These are phyloP conservation scores for Tenthredo livida DNA, from an alignment of 2,888 invertebrate species.

Conservation along the genomic window DNA sequence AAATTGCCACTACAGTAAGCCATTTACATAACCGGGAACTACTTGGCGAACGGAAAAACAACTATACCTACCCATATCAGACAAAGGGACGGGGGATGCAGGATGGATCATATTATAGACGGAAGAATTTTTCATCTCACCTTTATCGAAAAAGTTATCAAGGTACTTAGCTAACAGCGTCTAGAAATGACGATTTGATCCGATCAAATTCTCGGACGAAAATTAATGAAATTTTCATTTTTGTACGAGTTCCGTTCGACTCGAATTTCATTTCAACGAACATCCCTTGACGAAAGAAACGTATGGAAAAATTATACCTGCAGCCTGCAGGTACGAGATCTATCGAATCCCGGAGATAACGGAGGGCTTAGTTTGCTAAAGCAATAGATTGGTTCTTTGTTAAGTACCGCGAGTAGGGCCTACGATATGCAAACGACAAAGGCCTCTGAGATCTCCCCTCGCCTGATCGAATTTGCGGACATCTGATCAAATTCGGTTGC, in stretches of 20 bases:
- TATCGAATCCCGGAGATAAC: background rate
- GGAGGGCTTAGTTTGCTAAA: conserved; percentile 30
- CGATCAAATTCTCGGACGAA: background rate
- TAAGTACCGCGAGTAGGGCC: conserved; percentile 33
- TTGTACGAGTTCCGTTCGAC: background rate
- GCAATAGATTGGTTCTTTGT: conserved; percentile 51
- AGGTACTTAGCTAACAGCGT: background rate
- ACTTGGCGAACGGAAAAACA: background rate
- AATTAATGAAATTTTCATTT: background rate
- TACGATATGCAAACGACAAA: conserved; percentile 55
- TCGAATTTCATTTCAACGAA: background rate
- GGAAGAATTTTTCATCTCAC: background rate
- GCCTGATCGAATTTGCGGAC: conserved; percentile 53
- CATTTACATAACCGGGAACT: conserved; percentile 6
- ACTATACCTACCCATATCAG: background rate
- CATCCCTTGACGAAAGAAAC: background rate
- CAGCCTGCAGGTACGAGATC: background rate
- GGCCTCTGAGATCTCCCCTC: conserved; percentile 43
- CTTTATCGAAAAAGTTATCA: background rate
- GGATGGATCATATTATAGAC: background rate
- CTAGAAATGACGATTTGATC: background rate
- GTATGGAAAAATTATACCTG: background rate
- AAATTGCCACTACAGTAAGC: conserved; percentile 27
- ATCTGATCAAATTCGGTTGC: conserved; percentile 52
- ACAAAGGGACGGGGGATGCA: background rate